Evolutionary conservation across 1,140 invertebrate species (phyloP), one percentile per base, ranked within the genome.

Genomic region (Kradibia gibbosae): DNA sequence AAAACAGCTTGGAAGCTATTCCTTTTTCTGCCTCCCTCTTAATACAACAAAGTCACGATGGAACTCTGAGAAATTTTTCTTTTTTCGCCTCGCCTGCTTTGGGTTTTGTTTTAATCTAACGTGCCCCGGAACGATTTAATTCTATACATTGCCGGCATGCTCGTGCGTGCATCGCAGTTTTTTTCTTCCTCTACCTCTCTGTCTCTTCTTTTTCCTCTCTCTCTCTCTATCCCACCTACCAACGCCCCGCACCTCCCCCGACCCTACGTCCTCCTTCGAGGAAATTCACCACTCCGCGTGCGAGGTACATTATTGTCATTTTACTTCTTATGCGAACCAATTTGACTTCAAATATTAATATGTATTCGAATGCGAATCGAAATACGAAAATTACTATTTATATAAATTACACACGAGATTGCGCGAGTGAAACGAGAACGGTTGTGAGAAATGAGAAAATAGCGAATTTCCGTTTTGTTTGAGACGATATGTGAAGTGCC

Each of bases 1-100:
- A 25, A 31, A 60, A 48, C 77, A 79, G 65, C n/a, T 79, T 79
- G 77, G 65, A 57, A 79, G n/a, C 50, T 31, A 70, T 78, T 78
- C 48, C 28, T 67, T 78, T 62, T 67, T 67, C 31, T 78, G 15
- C 53, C 31, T 50, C 31, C 7, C 62, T 67, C 39, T 25, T 67
- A 71, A 45, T 3, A 71, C 22, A 31, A 45, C 22, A 22, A 57
- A 76, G 57, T 48, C 57, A 74, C 55, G 25, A 45, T 65, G 11
- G 22, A 48, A 48, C 67, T 71, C 2, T 28, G 25, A 53, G 34
- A 34, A 28, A 25, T 3, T 36, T 71, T 71, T n/a, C 4, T 2
- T 70, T 70, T 70, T 70, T 70, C 42, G 42, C 13, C 13, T 8
- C 13, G 13, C 7, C 5, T 8, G 5, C 13, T 45, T 45, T 45